Base-by-base conservation (phyloP, 2,888 invertebrate species). In the Catocala fraxini region DNA sequence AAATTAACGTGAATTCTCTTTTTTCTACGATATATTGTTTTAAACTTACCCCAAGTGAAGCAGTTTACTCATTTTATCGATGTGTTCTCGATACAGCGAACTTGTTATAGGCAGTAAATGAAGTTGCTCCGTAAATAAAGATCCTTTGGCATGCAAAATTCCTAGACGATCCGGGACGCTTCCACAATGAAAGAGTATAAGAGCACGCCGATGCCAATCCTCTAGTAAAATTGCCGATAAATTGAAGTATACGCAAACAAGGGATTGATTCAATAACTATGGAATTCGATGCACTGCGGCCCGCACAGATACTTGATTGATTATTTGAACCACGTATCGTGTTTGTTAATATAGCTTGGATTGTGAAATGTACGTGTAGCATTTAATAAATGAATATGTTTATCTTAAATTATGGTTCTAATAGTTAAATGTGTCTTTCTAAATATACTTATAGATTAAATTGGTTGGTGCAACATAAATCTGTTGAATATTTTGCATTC, bases 241-340 rank as follows among this genome's bases (percentile, higher is more conserved):
- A 85, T 82, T 81, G 74, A 76, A 81, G 78, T 77, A 77, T 73
- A 75, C 75, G 75, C 77, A 81, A 79, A 83, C 78, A 80, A 80
- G 79, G 57, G 69, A 65, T 71, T 77, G 71, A 76, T 80, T 82
- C 73, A 80, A 79, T 79, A 81, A 79, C 74, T 66, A 68, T 43
- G 59, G 68, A 57, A 70, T 77, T 77, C 66, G 65, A 77, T 69
- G 75, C 64, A 59, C 65, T 59, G 65, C 60, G 53, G 60, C 51
- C 61, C 46, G 56, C 63, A 51, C 59, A 69, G 52, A 59, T 70
- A 58, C 52, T 63, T 68, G 56, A 76, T 65, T 63, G 62, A 65
- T 67, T 75, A 60, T 57, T 67, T 63, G 60, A 53, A 61, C 43
- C 63, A 53, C 52, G 63, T 65, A 45, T 12, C 56, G 15, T 47